A percentile compares a stretch with the other conserved stretches of the same genome.
Conservation (phyloP, 2,888 invertebrate species). For the Drosophila sordidula region DNA sequence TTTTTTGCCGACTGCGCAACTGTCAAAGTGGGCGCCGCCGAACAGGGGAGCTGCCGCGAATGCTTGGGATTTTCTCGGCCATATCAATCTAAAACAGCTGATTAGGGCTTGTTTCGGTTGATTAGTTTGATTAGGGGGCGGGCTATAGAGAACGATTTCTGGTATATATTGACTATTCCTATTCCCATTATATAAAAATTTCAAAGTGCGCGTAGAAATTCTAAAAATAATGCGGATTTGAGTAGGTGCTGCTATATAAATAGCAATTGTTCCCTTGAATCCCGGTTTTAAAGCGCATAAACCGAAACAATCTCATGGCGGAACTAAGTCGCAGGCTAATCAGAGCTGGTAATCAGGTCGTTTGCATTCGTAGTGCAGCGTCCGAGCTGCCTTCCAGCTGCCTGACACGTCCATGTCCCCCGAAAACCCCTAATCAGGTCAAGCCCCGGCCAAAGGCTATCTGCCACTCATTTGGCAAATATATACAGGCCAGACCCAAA, state of each 20-base stretch:
- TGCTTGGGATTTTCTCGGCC: constrained; percentile 38
- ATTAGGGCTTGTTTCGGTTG: constrained; percentile 37
- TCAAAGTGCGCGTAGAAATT: constrained; percentile 28
- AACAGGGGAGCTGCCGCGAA: constrained; percentile 4
- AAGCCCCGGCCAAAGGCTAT: constrained; percentile 40
- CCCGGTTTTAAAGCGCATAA: constrained; percentile 22
- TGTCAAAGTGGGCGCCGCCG: constrained; percentile 30
- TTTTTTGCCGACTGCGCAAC: constrained; percentile 31
- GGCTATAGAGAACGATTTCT: constrained; percentile 37
- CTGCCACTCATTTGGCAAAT: constrained; percentile 39
- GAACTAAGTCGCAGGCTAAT: constrained; percentile 48
- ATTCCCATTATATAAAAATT: constrained; percentile 15
- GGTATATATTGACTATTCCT: background rate
- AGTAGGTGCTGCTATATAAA: constrained; percentile 27
- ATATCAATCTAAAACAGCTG: constrained; percentile 27
- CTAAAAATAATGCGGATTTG: constrained; percentile 59
- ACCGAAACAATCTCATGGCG: constrained; percentile 34
- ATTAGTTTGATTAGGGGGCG: constrained; percentile 56
- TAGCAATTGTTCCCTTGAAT: constrained; percentile 31
- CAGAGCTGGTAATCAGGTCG: constrained; percentile 20
- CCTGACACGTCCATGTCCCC: constrained; percentile 7
- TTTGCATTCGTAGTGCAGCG: constrained; percentile 15
- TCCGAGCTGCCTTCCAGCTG: constrained; percentile 13
- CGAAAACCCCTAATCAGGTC: constrained; percentile 1
- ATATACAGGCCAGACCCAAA: constrained; percentile 33